phyloP scores from a whole-genome alignment of 2,113 vertebrate genomes.

The Silurus asotus region DNA sequence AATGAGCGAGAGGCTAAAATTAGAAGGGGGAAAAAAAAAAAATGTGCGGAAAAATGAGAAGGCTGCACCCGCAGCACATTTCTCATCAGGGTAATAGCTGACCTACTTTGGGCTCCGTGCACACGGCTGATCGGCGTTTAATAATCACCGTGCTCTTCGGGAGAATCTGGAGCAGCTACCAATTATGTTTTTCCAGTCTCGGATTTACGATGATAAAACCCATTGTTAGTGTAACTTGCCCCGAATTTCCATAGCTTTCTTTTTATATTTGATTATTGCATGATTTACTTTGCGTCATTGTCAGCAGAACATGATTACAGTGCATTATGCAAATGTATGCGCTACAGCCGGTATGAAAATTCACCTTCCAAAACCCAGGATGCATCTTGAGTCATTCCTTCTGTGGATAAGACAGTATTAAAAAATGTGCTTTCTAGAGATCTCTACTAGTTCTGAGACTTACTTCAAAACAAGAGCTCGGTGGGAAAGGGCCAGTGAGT shows the following conservation, averaged over 20 bases:
- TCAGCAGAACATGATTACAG: constrained; percentile 11
- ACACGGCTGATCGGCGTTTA: constrained; percentile 38
- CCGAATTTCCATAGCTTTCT: neutral
- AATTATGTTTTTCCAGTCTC: neutral
- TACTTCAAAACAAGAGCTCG: too few relatives aligned
- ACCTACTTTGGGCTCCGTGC: constrained; percentile 36
- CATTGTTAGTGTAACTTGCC: neutral
- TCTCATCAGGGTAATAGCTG: constrained; percentile 43
- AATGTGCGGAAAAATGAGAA: neutral
- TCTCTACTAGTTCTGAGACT: too few relatives aligned
- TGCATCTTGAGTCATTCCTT: constrained; percentile 73
- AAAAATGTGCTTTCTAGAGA: constrained; percentile 28
- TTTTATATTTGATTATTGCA: neutral
- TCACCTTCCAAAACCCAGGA: constrained; percentile 76
- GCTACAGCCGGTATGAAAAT: constrained; percentile 55
- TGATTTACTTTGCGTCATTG: constrained; percentile 10
- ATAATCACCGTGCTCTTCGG: constrained; percentile 20
- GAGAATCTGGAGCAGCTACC: constrained; percentile 33
- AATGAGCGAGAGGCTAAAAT: neutral
- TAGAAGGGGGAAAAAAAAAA: neutral
- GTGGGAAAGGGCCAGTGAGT: neutral
- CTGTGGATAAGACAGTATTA: constrained; percentile 79
- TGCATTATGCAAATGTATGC: constrained; percentile 1
- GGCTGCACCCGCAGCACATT: neutral
- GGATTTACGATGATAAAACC: neutral